Percentiles rank a stretch among this genome's conserved stretches.
Conservation (phyloP, 1,140 invertebrate species). For the Heliothis virescens region DNA sequence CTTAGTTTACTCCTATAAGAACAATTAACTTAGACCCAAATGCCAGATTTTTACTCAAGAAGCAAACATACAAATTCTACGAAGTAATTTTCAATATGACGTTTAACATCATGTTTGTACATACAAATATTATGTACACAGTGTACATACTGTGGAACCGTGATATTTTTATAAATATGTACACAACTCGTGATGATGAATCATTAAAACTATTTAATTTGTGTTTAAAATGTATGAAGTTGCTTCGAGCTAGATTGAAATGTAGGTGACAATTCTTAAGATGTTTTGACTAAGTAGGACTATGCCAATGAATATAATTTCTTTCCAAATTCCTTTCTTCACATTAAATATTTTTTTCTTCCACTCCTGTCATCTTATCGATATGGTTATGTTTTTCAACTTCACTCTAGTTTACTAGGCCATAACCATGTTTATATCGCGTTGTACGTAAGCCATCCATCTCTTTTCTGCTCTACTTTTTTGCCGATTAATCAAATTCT, state of each 20-base stretch:
- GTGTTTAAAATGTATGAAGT: neutral
- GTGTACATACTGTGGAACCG: conserved; percentile 26
- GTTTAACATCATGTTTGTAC: neutral
- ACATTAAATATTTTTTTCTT: too few relatives aligned
- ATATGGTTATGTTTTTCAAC: too few relatives aligned
- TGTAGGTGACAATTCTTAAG: neutral
- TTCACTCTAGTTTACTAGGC: too few relatives aligned
- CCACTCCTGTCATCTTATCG: too few relatives aligned
- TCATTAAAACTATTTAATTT: conserved; percentile 1
- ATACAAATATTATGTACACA: neutral
- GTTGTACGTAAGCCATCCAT: too few relatives aligned
- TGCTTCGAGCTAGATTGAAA: neutral
- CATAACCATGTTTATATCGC: too few relatives aligned
- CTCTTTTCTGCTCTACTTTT: too few relatives aligned
- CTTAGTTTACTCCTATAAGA: too few relatives aligned
- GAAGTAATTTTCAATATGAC: conserved; percentile 19
- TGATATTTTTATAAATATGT: conserved; percentile 41
- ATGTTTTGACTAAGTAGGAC: too few relatives aligned
- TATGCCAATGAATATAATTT: too few relatives aligned
- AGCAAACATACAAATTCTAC: conserved; percentile 8
- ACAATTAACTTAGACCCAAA: neutral
- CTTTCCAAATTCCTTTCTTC: too few relatives aligned
- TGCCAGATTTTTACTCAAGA: neutral
- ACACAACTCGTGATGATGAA: conserved; percentile 22
- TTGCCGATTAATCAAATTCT: too few relatives aligned